These are phyloP conservation scores for Gisinianus flammeolus DNA, from an alignment of 2,888 invertebrate genomes.

Conservation along the genomic window DNA sequence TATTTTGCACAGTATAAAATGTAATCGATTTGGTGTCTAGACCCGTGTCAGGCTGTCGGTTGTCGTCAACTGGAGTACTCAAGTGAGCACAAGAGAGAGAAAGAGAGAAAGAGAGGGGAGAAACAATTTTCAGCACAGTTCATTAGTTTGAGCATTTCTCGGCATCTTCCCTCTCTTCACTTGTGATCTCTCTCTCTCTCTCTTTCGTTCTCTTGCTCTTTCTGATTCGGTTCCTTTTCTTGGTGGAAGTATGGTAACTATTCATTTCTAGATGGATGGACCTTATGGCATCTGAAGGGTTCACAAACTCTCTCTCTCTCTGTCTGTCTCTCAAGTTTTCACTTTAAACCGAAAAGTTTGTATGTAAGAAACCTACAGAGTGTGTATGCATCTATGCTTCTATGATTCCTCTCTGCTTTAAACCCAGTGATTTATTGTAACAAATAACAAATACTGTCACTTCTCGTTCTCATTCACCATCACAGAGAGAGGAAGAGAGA, in stretches of 20 bases:
- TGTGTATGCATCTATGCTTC: no score
- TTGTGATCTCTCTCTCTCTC: conserved; percentile 17
- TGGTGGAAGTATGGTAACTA: not conserved
- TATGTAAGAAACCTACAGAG: no score
- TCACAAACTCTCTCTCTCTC: not conserved
- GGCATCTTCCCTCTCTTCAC: conserved; percentile 1
- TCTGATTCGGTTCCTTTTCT: not conserved
- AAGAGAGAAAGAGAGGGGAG: not conserved
- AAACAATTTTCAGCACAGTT: conserved; percentile 19
- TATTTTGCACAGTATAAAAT: not conserved
- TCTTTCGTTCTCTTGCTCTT: not conserved
- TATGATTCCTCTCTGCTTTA: no score
- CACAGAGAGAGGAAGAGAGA: not conserved
- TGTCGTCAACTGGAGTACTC: not conserved
- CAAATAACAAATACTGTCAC: conserved; percentile 16
- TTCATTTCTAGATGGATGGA: conserved; percentile 21
- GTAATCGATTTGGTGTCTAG: conserved; percentile 17
- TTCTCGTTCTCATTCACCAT: not conserved
- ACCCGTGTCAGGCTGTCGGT: conserved; percentile 19
- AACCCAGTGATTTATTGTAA: conserved; percentile 14
- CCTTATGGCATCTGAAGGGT: conserved; percentile 4
- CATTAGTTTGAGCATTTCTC: conserved; percentile 18
- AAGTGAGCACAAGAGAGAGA: not conserved
- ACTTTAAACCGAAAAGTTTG: no score
- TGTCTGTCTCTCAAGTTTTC: conserved; percentile 9